These are phyloP conservation scores for Amorpha juglandis DNA, from an alignment of 2,888 invertebrate species.

Conservation along the genomic window DNA sequence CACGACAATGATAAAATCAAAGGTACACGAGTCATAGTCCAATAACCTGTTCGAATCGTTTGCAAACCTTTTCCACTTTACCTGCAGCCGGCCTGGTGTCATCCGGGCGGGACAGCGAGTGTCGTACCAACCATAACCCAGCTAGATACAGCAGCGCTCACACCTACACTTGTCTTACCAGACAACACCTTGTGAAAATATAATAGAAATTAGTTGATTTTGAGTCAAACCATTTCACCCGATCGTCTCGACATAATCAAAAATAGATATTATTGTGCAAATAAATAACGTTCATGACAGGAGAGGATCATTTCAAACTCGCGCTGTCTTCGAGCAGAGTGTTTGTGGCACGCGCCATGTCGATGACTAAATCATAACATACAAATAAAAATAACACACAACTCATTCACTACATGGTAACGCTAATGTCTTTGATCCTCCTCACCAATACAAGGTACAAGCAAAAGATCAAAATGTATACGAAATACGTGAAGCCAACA, in stretches of 20 bases:
- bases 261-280: conserved; percentile 55
- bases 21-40: conserved; percentile 67
- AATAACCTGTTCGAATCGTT: conserved; percentile 68
- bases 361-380: conserved; percentile 63
- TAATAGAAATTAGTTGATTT: conserved; percentile 83
- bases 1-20: conserved; percentile 73
- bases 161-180: conserved; percentile 83
- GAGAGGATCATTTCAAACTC: conserved; percentile 74
- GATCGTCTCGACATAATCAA: conserved; percentile 59
- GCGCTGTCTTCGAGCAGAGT: conserved; percentile 67
- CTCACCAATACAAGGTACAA: conserved; percentile 59
- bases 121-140: conserved; percentile 76
- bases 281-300: conserved; percentile 61
- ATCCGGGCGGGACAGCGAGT: conserved; percentile 69
- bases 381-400: conserved; percentile 66
- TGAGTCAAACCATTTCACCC: conserved; percentile 76
- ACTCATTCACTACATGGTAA: conserved; percentile 67
- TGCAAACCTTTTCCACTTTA: conserved; percentile 81
- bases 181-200: conserved; percentile 84
- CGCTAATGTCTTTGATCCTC: conserved; percentile 74
- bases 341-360: conserved; percentile 62
- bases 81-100: conserved; percentile 71
- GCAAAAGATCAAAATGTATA: conserved; percentile 24
- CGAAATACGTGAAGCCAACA: conserved; percentile 66
- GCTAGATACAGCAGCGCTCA: conserved; percentile 78